Conservation (phyloP, 2,113 vertebrate species). For the Phoenicopterus ruber region DNA sequence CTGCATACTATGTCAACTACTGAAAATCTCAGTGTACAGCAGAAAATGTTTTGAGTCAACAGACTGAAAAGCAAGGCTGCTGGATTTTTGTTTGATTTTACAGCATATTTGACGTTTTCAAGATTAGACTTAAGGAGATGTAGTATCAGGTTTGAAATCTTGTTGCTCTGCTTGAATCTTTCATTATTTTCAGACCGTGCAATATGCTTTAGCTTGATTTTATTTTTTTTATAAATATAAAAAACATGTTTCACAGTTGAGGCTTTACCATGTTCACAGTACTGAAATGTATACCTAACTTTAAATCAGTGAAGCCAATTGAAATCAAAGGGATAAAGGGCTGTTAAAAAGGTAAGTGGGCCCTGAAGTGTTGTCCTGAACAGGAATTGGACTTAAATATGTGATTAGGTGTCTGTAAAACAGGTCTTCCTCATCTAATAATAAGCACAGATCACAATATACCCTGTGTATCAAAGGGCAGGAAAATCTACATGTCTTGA, state of each 20-base stretch:
- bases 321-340: neutral
- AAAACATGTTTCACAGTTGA: neutral
- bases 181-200: neutral
- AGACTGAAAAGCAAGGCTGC: neutral
- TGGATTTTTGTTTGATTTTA: neutral
- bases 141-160: neutral
- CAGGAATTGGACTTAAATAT: neutral
- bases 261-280: neutral
- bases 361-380: neutral
- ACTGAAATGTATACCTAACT: neutral
- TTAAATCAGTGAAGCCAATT: neutral
- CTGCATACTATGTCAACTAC: neutral
- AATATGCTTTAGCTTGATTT: neutral
- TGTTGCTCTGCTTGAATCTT: neutral
- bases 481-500: neutral
- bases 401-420: neutral
- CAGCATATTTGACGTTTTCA: neutral
- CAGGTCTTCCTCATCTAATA: neutral
- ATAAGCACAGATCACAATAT: neutral
- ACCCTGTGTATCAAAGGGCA: neutral
- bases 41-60: constrained; percentile 43
- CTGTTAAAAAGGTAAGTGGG: neutral
- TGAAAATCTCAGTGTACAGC: constrained; percentile 17
- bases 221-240: neutral
- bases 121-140: neutral